A percentile compares a stretch with the other conserved stretches of the same genome.
phyloP scores from a whole-genome alignment of 2,888 invertebrate genomes.

The Yponomeuta plumbellus region DNA sequence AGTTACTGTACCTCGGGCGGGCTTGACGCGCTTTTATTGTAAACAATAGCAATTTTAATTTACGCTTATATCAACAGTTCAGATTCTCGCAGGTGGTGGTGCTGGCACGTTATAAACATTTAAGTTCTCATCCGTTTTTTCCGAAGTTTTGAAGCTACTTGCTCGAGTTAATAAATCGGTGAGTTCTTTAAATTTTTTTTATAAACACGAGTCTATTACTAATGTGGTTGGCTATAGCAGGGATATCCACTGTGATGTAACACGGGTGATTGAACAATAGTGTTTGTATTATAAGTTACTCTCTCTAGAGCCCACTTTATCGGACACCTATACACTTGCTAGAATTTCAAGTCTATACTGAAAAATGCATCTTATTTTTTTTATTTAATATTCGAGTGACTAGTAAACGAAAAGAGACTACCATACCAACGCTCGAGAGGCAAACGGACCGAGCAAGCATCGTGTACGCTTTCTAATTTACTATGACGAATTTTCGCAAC shows the following conservation, averaged over 20 bases:
- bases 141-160: neutral
- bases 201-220: neutral
- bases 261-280: conserved; percentile 14
- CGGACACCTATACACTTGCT: too few species aligned
- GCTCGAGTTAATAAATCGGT: conserved; percentile 11
- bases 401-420: neutral
- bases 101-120: neutral
- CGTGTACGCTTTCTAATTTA: conserved; percentile 67
- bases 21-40: conserved; percentile 28
- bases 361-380: too few species aligned
- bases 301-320: too few species aligned
- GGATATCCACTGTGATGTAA: neutral
- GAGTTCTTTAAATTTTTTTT: conserved; percentile 6
- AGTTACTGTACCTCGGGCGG: conserved; percentile 42
- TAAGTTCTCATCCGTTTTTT: neutral
- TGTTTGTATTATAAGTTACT: neutral
- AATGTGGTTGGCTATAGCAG: neutral
- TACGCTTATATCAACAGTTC: neutral
- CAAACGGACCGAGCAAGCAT: conserved; percentile 27
- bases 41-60: conserved; percentile 7
- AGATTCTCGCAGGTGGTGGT: neutral
- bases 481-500: conserved; percentile 60
- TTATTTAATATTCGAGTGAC: too few species aligned
- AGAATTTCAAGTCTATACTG: too few species aligned
- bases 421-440: neutral